Evolutionary conservation across 2,888 invertebrate species (phyloP), one percentile per base, ranked within the genome.

Genomic region (Stegophylla sp.): DNA sequence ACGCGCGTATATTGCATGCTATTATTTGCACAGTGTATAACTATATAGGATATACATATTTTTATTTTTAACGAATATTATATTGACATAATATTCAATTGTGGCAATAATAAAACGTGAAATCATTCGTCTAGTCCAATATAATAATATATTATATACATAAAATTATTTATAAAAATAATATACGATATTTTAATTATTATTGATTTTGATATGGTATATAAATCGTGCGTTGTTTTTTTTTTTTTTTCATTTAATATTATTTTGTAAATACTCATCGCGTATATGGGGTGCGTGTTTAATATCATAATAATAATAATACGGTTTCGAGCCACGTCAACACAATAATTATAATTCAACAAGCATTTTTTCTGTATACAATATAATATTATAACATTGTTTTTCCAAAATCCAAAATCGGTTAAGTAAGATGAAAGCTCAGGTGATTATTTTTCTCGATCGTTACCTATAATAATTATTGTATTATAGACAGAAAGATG

Each of bases 41-140:
- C 34, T n/a, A n/a, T n/a, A n/a, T n/a, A n/a, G n/a, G 34, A 34
- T 34, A 34, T 34, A 34, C 34, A 34, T 34, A n/a, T n/a, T n/a
- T 34, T 34, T 34, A 34, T 34, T 34, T 34, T 34, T 34, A 34
- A 34, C 34, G 34, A 34, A 34, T 34, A 34, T 7, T 34, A 34
- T 34, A 34, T 43, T 13, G n/a, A 34, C 20, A 67, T 67, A 28
- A 56, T 56, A 72, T 56, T 53, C 7, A n/a, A 51, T 56, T 23
- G 53, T 10, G 64, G 53, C 51, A 53, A 67, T 67, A 43, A 76
- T 13, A n/a, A n/a, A n/a, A n/a, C n/a, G n/a, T n/a, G n/a, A 53
- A 67, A 56, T 13, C 66, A 26, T 56, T 66, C 43, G 53, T 67
- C 76, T 76, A 76, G 76, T 76, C 66, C 76, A 67, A 51, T 75